Base-by-base conservation (phyloP, 2,797 vertebrate species). In the Zenarchopterus dispar region DNA sequence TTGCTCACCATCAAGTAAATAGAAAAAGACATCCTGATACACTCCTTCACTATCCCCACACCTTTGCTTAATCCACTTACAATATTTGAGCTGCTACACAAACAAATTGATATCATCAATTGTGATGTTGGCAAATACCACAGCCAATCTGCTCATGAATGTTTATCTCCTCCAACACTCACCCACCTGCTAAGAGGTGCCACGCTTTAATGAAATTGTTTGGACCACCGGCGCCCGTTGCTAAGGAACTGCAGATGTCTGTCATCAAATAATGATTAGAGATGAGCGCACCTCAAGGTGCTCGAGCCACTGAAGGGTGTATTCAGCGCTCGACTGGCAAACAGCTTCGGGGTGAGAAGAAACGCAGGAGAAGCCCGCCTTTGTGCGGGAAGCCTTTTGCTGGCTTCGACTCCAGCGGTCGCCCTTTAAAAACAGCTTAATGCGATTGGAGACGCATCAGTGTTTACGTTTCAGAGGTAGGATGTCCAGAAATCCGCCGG, bases 111-210 rank as follows among this genome's bases (percentile, higher is more conserved):
- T 95, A 95, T 94, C 94, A 95, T 94, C 96, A 95, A 95, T 97
- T 95, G 95, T 93, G 93, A 94, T 97, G 96, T 97, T 96, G 96
- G 96, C 96, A 97, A 96, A 98, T 96, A 97, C 93, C 94, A 92
- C 92, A 89, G 94, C 90, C 95, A 95, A 96, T 96, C 94, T 95
- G 95, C 94, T 95, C 95, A 95, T 94, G 96, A 96, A 95, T 97
- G 96, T 97, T 99, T 97, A 98, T 98, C 97, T 96, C 94, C 96
- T 95, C 94, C 91, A 90, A 89, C 95, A 95, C 94, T 96, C 96
- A 95, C 95, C 96, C 96, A 98, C 97, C 97, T 99, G 97, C 96
- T 97, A 97, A 97, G 96, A 97, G 96, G 95, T 96, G 96, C 94
- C 95, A 96, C 92, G 96, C 88, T 96, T 97, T 97, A 97, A 98